Evolutionary conservation across 1,140 invertebrate genomes (phyloP), one percentile per base, ranked within the genome.

Genomic region (Pteromalus puparum): DNA sequence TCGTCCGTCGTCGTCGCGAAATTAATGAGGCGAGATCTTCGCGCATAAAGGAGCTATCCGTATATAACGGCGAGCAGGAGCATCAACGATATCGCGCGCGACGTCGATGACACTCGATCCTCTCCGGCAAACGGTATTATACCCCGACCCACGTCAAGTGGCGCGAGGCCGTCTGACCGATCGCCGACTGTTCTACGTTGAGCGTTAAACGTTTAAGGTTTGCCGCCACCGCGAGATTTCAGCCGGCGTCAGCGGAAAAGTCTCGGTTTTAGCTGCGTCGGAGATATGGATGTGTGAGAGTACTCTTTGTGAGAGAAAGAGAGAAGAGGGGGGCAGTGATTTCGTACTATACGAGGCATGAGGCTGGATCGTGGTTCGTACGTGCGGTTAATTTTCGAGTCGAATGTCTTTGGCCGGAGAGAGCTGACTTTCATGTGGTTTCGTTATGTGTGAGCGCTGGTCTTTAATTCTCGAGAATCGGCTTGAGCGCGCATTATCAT

Each of bases 21-120:
- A 84, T 84, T 84, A 84, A 84, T 81, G 83, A 84, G 48, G 34
- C 73, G 53, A 84, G 46, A 61, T 18, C 53, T 6, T 18, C 26
- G 76, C 76, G 10, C 68, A 12, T 72, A n/a, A 78, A 70, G 38
- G 26, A 26, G 9, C 7, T 1, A 61, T 15, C 15, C 18, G 18
- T n/a, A 13, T 48, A 48, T 48, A 48, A 48, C 4, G 61, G 46
- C 7, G 4, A 75, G 13, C n/a, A 74, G 4, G n/a, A 72, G 21
- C 15, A 72, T 77, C 73, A 81, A 81, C 53, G 12, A 79, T 84
- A 84, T 79, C 30, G n/a, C 7, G 26, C 28, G 26, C 28, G 28
- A 7, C 18, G 12, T 75, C 24, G 70, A 81, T 48, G 72, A 77
- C 48, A 76, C 61, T 81, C 12, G 26, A 75, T 76, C 26, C 48